Evolutionary conservation across 2,797 vertebrate species (phyloP).

Genomic region (Holocentrus rufus): DNA sequence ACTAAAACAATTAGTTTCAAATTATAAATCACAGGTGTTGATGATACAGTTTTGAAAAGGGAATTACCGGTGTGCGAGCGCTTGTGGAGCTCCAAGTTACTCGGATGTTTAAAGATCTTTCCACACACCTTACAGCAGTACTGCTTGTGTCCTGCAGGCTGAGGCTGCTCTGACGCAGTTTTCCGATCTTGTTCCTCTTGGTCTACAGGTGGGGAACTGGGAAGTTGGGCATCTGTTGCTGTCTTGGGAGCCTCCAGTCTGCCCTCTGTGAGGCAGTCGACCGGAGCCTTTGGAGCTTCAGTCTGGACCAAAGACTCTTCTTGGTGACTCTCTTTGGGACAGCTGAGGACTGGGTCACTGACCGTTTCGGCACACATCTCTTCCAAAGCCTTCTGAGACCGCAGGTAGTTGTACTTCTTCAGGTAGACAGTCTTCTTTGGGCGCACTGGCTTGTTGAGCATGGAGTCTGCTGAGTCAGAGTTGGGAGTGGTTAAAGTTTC

Average conservation of each 20-base stretch:
- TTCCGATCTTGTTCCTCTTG: constrained; percentile 60
- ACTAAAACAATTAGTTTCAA: neutral
- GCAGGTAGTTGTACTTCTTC: constrained; percentile 93
- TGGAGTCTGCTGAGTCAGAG: constrained; percentile 59
- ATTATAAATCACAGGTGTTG: neutral
- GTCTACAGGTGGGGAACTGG: constrained; percentile 53
- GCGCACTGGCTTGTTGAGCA: constrained; percentile 79
- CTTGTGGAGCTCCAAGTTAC: constrained; percentile 96
- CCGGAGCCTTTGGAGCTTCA: constrained; percentile 49
- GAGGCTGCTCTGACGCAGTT: constrained; percentile 56
- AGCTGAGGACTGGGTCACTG: constrained; percentile 68
- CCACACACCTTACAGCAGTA: constrained; percentile 92
- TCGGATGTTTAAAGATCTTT: constrained; percentile 97
- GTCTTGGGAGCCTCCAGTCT: constrained; percentile 55
- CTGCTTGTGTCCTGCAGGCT: constrained; percentile 82
- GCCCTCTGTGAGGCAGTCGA: constrained; percentile 32
- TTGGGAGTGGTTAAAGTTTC: constrained; percentile 75
- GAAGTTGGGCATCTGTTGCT: constrained; percentile 39
- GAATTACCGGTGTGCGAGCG: constrained; percentile 94
- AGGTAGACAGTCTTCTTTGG: constrained; percentile 93
- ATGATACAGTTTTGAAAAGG: neutral
- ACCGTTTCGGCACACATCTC: constrained; percentile 73
- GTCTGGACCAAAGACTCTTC: constrained; percentile 57
- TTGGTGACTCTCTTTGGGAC: constrained; percentile 66
- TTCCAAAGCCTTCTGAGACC: constrained; percentile 87